phyloP scores from a whole-genome alignment of 2,113 vertebrate species.

The Epinephelus fuscoguttatus region DNA sequence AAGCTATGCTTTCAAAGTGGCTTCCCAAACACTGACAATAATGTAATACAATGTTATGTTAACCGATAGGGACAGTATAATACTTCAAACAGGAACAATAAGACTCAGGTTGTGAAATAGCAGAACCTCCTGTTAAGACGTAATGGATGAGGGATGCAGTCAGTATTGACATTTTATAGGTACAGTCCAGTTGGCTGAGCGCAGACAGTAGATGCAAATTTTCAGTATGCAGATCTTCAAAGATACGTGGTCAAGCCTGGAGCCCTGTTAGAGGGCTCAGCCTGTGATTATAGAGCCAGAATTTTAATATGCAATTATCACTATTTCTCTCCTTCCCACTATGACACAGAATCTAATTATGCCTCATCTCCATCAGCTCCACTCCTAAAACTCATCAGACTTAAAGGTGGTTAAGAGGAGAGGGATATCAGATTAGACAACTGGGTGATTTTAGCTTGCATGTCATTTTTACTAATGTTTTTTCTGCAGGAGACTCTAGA shows the following conservation, averaged over 20 bases:
- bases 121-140: slow-evolving; percentile 2
- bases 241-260: slow-evolving; percentile 41
- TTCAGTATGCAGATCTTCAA: slow-evolving; percentile 43
- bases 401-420: not conserved
- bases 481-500: slow-evolving; percentile 81
- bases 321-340: slow-evolving; percentile 34
- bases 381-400: slow-evolving; percentile 39
- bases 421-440: slow-evolving; percentile 21
- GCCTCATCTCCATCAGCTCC: slow-evolving; percentile 32
- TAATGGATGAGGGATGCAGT: slow-evolving; percentile 9
- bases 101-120: not conserved
- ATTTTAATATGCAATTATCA: slow-evolving; percentile 64
- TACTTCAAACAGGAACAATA: not conserved
- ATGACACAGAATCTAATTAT: slow-evolving; percentile 56
- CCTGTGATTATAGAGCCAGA: slow-evolving; percentile 29
- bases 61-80: not conserved
- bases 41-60: not conserved
- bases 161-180: slow-evolving; percentile 16
- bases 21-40: too few species aligned
- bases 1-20: too few species aligned
- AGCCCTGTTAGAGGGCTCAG: slow-evolving; percentile 20
- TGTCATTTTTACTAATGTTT: slow-evolving; percentile 26
- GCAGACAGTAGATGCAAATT: slow-evolving; percentile 20
- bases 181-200: not conserved
- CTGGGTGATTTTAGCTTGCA: slow-evolving; percentile 21